These are phyloP conservation scores for Leptinotarsa defecta DNA, from an alignment of 1,140 invertebrate species.

Conservation along the genomic window DNA sequence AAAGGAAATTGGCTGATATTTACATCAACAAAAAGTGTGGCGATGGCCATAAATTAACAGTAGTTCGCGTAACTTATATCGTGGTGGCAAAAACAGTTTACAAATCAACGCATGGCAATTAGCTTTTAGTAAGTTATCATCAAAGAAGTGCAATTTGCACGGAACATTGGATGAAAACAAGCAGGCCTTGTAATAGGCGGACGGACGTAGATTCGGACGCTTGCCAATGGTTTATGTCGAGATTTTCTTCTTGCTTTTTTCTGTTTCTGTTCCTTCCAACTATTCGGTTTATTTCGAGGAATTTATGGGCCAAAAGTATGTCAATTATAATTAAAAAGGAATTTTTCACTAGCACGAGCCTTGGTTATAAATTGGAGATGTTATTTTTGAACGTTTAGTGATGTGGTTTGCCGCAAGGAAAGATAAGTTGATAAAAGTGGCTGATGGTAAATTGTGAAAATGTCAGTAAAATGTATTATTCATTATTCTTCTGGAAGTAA, in stretches of 20 bases:
- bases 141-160: conserved; percentile 53
- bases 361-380: neutral
- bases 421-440: no score
- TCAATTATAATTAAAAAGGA: conserved; percentile 30
- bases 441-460: no score
- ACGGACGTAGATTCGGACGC: conserved; percentile 40
- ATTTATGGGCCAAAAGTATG: conserved; percentile 23
- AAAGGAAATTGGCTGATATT: conserved; percentile 33
- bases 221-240: conserved; percentile 36
- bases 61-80: conserved; percentile 37
- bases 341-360: conserved; percentile 13
- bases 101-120: conserved; percentile 49
- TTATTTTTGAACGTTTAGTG: neutral
- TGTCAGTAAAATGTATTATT: no score
- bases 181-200: conserved; percentile 32
- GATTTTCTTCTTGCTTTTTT: conserved; percentile 25
- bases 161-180: conserved; percentile 48
- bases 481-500: no score
- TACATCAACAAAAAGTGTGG: conserved; percentile 22
- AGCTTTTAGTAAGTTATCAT: conserved; percentile 50
- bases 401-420: no score
- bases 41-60: conserved; percentile 35
- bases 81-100: conserved; percentile 47
- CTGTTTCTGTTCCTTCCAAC: neutral
- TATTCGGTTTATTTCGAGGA: conserved; percentile 25